phyloP scores from a whole-genome alignment of 2,888 invertebrate genomes.

The Ophion ventricosus region DNA sequence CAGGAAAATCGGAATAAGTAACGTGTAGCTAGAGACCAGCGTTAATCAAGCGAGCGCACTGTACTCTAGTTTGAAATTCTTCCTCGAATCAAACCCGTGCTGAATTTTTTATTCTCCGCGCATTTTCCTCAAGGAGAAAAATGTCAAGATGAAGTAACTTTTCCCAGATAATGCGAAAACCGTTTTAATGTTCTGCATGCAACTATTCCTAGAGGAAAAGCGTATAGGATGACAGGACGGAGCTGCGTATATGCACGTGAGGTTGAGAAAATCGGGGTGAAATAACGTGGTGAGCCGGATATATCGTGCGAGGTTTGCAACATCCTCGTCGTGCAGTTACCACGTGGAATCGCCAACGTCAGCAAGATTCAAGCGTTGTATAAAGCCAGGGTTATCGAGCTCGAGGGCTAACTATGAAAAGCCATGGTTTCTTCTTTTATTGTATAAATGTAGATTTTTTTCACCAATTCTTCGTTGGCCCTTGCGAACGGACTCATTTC shows the following conservation, averaged over 20 bases:
- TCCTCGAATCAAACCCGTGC: neutral
- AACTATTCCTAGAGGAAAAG: neutral
- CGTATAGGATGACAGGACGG: neutral
- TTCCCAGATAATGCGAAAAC: neutral
- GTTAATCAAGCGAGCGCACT: conserved; percentile 25
- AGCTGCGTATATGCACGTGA: neutral
- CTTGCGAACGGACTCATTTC: too few species aligned
- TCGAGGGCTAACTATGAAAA: neutral
- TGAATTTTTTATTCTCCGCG: conserved; percentile 19
- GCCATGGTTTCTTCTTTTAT: neutral
- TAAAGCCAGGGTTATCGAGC: neutral
- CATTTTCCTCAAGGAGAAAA: neutral
- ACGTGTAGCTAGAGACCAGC: conserved; percentile 30
- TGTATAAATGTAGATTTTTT: neutral
- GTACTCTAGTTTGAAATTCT: neutral
- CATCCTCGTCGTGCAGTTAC: neutral
- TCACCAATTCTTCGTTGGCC: too few species aligned
- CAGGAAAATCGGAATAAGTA: conserved; percentile 48
- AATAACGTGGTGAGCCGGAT: neutral
- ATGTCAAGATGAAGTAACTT: neutral
- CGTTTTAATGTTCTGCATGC: neutral
- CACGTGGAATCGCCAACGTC: conserved; percentile 9
- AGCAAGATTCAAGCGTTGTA: neutral
- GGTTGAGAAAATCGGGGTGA: neutral
- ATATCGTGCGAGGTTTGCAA: neutral